Base-by-base conservation (phyloP, 2,888 invertebrate species). In the Clusia tigrina region DNA sequence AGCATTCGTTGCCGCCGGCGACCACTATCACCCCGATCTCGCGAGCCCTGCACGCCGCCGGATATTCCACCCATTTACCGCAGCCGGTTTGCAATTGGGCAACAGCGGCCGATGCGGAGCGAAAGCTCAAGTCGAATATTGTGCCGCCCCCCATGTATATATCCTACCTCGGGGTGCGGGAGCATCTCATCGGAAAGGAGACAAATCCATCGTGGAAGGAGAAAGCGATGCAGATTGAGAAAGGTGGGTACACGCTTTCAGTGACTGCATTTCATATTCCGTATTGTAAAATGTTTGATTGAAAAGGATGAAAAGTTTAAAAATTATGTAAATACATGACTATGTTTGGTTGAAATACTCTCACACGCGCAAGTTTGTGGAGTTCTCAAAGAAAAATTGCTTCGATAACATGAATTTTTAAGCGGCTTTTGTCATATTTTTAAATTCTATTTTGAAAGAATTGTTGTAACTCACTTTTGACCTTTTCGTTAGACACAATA, bases 221-320 rank as follows among this genome's bases (percentile, higher is more conserved):
- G 67, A 83, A 87, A 54, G 88, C 88, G 1, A 69, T 88, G 70
- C 88, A 88, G 78, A 84, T 88, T 64, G 89, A 89, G 78, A 87
- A 87, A 85, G 88, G 88, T 88, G 10, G 3, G 42, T 42, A 42
- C 10, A 5, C 32, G n/a, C n/a, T n/a, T n/a, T n/a, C n/a, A n/a
- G n/a, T n/a, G n/a, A n/a, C n/a, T n/a, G n/a, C n/a, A n/a, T n/a
- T n/a, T n/a, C n/a, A n/a, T n/a, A n/a, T n/a, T n/a, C n/a, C n/a
- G n/a, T n/a, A n/a, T n/a, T n/a, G n/a, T n/a, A n/a, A n/a, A n/a
- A n/a, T n/a, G n/a, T n/a, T n/a, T n/a, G n/a, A n/a, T n/a, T n/a
- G n/a, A n/a, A n/a, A n/a, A n/a, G n/a, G n/a, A n/a, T n/a, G n/a
- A n/a, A n/a, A n/a, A n/a, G n/a, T n/a, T n/a, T n/a, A n/a, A n/a